A percentile compares a stretch with the other conserved stretches of the same genome.
Conservation (phyloP, 2,888 invertebrate species). For the Drosophila vallismaia region DNA sequence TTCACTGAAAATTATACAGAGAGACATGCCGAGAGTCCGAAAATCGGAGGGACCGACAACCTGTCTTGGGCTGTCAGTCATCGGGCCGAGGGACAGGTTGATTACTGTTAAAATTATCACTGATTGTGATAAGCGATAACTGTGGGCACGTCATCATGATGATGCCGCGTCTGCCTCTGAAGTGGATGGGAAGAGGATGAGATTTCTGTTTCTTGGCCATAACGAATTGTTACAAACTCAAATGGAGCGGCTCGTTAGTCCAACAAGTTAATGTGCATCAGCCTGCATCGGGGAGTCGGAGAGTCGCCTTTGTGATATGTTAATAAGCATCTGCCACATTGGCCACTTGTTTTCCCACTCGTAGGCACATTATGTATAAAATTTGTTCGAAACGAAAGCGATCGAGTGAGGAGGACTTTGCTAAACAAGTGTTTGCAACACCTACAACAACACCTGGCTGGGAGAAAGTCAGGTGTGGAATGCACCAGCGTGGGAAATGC, state of each 20-base stretch:
- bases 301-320: slow-evolving; percentile 67
- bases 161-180: slow-evolving; percentile 37
- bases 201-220: slow-evolving; percentile 61
- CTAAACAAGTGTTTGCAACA: slow-evolving; percentile 71
- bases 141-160: slow-evolving; percentile 74
- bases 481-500: slow-evolving; percentile 70
- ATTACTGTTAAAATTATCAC: slow-evolving; percentile 81
- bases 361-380: slow-evolving; percentile 62
- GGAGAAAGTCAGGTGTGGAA: slow-evolving; percentile 64
- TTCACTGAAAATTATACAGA: slow-evolving; percentile 78
- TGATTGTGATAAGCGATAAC: slow-evolving; percentile 80
- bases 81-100: slow-evolving; percentile 73
- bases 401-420: slow-evolving; percentile 29
- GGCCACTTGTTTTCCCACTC: slow-evolving; percentile 59
- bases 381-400: slow-evolving; percentile 30
- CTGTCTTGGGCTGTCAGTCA: slow-evolving; percentile 56
- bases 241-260: slow-evolving; percentile 78
- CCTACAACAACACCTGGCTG: slow-evolving; percentile 57
- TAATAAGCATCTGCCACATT: slow-evolving; percentile 71
- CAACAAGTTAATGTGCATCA: slow-evolving; percentile 75
- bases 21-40: slow-evolving; percentile 18
- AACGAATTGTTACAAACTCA: slow-evolving; percentile 80
- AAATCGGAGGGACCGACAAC: slow-evolving; percentile 19
- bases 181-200: slow-evolving; percentile 46
- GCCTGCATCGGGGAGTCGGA: neutral